Evolutionary conservation across 2,888 invertebrate species (phyloP).

Genomic region (Sericinus montela): DNA sequence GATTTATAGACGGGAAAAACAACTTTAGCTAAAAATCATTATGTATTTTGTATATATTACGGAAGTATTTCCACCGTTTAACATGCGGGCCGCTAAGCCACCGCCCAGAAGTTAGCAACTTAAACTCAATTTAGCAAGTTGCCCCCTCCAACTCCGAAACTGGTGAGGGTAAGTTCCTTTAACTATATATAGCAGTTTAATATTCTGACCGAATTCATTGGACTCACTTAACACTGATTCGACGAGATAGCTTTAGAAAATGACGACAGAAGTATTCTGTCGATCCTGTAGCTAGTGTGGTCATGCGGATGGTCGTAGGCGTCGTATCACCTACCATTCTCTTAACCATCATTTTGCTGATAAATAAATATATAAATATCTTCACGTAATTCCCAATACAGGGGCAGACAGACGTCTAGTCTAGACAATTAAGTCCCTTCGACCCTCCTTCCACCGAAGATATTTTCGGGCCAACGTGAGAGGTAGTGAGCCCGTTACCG

Average conservation of each 20-base stretch:
- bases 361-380: too few relatives aligned
- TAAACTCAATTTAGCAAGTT: slow-evolving; percentile 3
- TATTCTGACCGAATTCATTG: background rate
- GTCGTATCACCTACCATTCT: too few relatives aligned
- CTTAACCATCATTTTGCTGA: too few relatives aligned
- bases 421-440: too few relatives aligned
- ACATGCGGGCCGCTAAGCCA: background rate
- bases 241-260: background rate
- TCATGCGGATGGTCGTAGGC: too few relatives aligned
- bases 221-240: background rate
- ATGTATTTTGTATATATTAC: background rate
- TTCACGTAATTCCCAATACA: too few relatives aligned
- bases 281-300: too few relatives aligned
- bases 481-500: too few relatives aligned
- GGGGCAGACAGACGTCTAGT: too few relatives aligned
- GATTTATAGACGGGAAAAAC: too few relatives aligned
- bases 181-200: slow-evolving; percentile 13
- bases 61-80: background rate
- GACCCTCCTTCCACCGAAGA: too few relatives aligned
- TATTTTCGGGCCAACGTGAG: too few relatives aligned
- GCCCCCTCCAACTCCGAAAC: background rate
- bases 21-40: background rate
- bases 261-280: background rate
- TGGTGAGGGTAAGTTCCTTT: slow-evolving; percentile 2
- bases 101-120: background rate